Conservation (phyloP, 1,140 invertebrate species). For the Limonius californicus region DNA sequence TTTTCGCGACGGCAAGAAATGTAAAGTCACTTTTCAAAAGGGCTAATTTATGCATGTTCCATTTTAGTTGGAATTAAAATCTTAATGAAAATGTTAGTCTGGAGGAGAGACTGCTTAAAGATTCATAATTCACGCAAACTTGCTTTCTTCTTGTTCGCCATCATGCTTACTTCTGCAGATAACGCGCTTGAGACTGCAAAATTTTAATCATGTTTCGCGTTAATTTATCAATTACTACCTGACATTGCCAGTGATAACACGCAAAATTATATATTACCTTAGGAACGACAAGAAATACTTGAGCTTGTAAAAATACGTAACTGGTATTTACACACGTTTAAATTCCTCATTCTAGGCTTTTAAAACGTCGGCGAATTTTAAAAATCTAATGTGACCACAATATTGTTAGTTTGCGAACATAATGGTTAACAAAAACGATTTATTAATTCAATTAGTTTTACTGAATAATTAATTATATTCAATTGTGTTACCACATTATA, state of each 20-base stretch:
- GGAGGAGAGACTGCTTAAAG: conserved; percentile 10
- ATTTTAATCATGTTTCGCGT: conserved; percentile 12
- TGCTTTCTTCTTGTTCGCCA: conserved; percentile 10
- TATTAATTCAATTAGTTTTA: too few relatives aligned
- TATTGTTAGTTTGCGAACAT: too few relatives aligned
- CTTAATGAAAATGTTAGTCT: conserved; percentile 24
- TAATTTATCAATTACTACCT: conserved; percentile 20
- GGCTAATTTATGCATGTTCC: conserved; percentile 23
- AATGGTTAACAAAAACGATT: too few relatives aligned
- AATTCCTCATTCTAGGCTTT: neutral
- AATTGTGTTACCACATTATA: too few relatives aligned
- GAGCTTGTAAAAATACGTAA: neutral
- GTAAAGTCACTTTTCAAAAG: conserved; percentile 17
- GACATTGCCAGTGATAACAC: conserved; percentile 2
- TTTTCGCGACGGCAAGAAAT: too few relatives aligned
- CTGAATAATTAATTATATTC: too few relatives aligned
- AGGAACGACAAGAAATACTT: neutral
- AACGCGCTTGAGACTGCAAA: neutral
- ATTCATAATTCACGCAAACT: conserved; percentile 21
- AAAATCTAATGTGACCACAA: too few relatives aligned
- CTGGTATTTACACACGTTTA: neutral
- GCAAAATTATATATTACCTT: neutral
- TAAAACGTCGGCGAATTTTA: too few relatives aligned
- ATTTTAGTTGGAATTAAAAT: conserved; percentile 26
- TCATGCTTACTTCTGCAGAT: conserved; percentile 18